Conservation (phyloP, 2,113 vertebrate species). For the Dicrurus megarhynchus region DNA sequence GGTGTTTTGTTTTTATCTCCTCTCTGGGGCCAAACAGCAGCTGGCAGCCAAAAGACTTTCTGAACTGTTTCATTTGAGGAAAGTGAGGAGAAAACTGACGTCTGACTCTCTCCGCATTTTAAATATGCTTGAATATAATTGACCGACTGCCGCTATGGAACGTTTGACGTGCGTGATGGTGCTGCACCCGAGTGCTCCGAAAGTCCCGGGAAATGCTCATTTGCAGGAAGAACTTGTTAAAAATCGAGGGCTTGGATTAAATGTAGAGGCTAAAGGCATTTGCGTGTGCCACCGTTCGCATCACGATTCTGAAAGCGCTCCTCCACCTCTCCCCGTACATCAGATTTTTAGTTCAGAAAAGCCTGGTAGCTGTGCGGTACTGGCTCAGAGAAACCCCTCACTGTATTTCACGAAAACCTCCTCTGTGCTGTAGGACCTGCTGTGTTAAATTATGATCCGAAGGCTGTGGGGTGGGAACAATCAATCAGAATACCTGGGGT, state of each 20-base stretch:
- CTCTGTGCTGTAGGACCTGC: constrained; percentile 82
- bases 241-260: constrained; percentile 24
- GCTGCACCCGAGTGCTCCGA: not conserved
- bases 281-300: not conserved
- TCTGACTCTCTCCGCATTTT: not conserved
- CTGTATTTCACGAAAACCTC: constrained; percentile 64
- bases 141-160: not conserved
- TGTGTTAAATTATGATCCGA: constrained; percentile 98
- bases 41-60: constrained; percentile 24
- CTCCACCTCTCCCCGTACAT: not conserved
- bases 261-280: not conserved
- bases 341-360: constrained; percentile 41
- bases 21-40: constrained; percentile 13
- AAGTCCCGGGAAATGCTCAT: constrained; percentile 20
- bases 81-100: not conserved
- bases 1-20: not conserved
- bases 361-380: constrained; percentile 2
- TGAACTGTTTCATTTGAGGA: constrained; percentile 29
- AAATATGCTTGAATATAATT: not conserved
- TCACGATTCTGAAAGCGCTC: not conserved
- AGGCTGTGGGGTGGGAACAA: constrained; percentile 90
- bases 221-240: constrained; percentile 25
- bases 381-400: constrained; percentile 66
- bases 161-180: not conserved
- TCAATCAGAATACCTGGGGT: constrained; percentile 94